These are phyloP conservation scores for Catharus bicknelli DNA, from an alignment of 2,113 vertebrate species.

Conservation along the genomic window DNA sequence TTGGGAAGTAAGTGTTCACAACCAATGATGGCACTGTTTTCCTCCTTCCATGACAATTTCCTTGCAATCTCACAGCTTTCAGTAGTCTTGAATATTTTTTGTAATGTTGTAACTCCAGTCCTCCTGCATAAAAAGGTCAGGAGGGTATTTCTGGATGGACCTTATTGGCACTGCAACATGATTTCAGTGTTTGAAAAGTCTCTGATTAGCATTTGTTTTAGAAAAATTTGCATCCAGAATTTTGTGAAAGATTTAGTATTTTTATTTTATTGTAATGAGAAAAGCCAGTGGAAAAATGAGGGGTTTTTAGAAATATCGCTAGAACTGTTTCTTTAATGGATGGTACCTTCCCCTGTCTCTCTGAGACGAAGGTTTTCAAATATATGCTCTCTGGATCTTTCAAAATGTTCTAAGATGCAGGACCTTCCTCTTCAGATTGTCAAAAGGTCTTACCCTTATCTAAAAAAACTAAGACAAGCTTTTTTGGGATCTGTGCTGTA, in stretches of 20 bases:
- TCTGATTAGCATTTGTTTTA: background rate
- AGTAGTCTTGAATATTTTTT: background rate
- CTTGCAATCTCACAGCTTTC: background rate
- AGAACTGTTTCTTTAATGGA: background rate
- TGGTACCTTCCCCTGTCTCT: background rate
- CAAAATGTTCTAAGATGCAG: background rate
- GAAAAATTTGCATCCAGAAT: background rate
- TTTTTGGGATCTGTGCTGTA: background rate
- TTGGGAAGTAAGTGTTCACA: conserved; percentile 87
- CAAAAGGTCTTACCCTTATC: background rate
- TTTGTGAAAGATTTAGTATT: background rate
- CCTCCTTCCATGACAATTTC: background rate
- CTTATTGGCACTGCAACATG: background rate
- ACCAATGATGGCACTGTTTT: background rate
- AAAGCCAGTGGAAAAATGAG: background rate
- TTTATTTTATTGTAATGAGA: background rate
- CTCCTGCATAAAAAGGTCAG: background rate
- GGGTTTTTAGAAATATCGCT: background rate
- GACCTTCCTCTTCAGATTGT: background rate
- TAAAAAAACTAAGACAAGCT: background rate
- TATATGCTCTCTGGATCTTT: background rate
- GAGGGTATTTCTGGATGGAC: background rate
- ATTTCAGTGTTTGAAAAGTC: background rate
- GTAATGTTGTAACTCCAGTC: background rate
- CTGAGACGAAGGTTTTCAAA: background rate